phyloP scores from a whole-genome alignment of 2,113 vertebrate genomes.

The Scortum barcoo region DNA sequence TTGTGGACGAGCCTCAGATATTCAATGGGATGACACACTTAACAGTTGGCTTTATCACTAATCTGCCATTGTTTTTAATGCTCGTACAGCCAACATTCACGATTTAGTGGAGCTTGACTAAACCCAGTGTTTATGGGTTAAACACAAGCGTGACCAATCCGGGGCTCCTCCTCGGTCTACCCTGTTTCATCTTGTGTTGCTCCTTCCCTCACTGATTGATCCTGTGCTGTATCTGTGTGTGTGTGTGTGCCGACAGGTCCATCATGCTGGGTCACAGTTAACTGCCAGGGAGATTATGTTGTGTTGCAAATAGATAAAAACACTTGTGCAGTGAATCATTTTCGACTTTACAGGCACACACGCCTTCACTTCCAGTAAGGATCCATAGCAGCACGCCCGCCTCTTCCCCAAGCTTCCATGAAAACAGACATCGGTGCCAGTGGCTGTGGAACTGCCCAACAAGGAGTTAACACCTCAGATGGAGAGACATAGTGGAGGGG shows the following conservation, averaged over 20 bases:
- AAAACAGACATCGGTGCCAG: slow-evolving; percentile 44
- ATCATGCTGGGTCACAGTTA: slow-evolving; percentile 64
- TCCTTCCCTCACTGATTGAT: slow-evolving; percentile 44
- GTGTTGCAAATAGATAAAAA: slow-evolving; percentile 59
- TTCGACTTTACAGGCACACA: slow-evolving; percentile 57
- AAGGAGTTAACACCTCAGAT: slow-evolving; percentile 79
- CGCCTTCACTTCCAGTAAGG: slow-evolving; percentile 73
- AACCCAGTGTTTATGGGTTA: slow-evolving; percentile 57
- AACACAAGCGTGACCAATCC: slow-evolving; percentile 58
- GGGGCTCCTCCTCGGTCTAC: slow-evolving; percentile 44
- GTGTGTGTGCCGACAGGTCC: slow-evolving; percentile 31
- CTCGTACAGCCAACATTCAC: slow-evolving; percentile 40
- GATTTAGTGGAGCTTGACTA: slow-evolving; percentile 57
- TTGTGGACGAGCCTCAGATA: slow-evolving; percentile 54
- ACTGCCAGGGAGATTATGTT: slow-evolving; percentile 56
- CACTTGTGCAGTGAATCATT: slow-evolving; percentile 71
- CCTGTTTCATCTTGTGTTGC: slow-evolving; percentile 26
- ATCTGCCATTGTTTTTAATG: slow-evolving; percentile 62
- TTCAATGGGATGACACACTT: slow-evolving; percentile 50
- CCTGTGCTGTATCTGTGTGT: slow-evolving; percentile 20
- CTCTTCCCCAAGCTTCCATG: slow-evolving; percentile 39
- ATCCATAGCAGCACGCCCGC: slow-evolving; percentile 40
- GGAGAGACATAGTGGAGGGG: slow-evolving; percentile 55
- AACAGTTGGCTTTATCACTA: slow-evolving; percentile 62
- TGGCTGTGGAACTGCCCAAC: slow-evolving; percentile 57